Evolutionary conservation across 2,888 invertebrate genomes (phyloP).

Genomic region (Therioaphis trifolii): DNA sequence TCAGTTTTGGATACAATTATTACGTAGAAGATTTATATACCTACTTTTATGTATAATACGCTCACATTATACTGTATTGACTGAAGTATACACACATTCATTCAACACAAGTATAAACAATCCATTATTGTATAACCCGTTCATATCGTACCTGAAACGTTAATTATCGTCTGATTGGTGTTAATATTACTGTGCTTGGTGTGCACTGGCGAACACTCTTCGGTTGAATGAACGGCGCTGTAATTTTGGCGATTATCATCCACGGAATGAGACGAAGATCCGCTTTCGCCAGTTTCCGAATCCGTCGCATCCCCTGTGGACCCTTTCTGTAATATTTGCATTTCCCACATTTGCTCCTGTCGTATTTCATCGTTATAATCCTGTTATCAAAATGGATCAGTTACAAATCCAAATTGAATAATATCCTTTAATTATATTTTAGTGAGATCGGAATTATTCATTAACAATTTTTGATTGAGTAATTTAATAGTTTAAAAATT

Average conservation of each 20-base stretch:
- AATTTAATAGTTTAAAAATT: conserved; percentile 5
- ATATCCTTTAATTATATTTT: background rate
- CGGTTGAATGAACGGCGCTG: conserved; percentile 67
- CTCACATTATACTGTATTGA: background rate
- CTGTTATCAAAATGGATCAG: conserved; percentile 70
- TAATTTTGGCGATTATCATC: conserved; percentile 67
- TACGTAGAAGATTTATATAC: no score
- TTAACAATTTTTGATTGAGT: conserved; percentile 26
- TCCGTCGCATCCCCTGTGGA: conserved; percentile 65
- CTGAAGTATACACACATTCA: background rate
- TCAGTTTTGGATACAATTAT: background rate
- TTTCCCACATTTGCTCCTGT: conserved; percentile 91
- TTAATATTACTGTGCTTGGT: conserved; percentile 41
- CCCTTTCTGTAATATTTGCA: conserved; percentile 79
- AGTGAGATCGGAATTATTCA: conserved; percentile 21
- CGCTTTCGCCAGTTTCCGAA: conserved; percentile 57
- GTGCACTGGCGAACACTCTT: conserved; percentile 65
- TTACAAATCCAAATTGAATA: conserved; percentile 43
- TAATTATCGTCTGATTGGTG: conserved; percentile 50
- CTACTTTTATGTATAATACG: background rate
- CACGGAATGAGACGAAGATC: conserved; percentile 56
- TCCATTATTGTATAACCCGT: background rate
- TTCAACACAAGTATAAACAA: background rate
- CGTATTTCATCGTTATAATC: conserved; percentile 92
- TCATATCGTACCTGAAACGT: conserved; percentile 42